Evolutionary conservation across 2,113 vertebrate species (phyloP).

Genomic region (Lophura nycthemera): DNA sequence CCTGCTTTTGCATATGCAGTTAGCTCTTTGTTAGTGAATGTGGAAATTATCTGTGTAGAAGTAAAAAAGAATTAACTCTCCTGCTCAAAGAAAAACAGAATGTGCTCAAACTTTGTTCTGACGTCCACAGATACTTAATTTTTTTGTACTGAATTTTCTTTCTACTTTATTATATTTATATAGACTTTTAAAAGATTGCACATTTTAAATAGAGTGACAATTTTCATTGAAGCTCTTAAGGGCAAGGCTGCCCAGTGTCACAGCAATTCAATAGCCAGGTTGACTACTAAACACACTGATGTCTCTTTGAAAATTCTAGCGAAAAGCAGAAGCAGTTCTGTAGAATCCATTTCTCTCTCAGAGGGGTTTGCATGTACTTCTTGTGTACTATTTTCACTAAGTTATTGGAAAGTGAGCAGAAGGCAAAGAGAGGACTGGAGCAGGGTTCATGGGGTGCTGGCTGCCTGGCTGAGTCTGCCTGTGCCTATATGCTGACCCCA

Average conservation of each 20-base stretch:
- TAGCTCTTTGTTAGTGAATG: slow-evolving; percentile 87
- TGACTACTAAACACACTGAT: background rate
- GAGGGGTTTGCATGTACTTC: background rate
- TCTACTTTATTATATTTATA: background rate
- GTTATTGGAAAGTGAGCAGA: background rate
- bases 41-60: slow-evolving; percentile 80
- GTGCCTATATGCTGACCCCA: background rate
- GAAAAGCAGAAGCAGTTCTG: background rate
- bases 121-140: background rate
- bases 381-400: background rate
- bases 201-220: background rate
- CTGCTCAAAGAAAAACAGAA: background rate
- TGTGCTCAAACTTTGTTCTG: background rate
- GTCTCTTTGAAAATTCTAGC: background rate
- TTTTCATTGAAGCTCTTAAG: background rate
- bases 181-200: background rate
- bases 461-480: background rate
- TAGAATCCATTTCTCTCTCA: background rate
- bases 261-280: background rate
- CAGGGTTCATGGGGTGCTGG: background rate
- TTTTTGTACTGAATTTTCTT: background rate
- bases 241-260: background rate
- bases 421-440: background rate
- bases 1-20: slow-evolving; percentile 89
- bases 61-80: background rate